These are phyloP conservation scores for Thelaira solivaga DNA, from an alignment of 2,888 invertebrate genomes.

Conservation along the genomic window DNA sequence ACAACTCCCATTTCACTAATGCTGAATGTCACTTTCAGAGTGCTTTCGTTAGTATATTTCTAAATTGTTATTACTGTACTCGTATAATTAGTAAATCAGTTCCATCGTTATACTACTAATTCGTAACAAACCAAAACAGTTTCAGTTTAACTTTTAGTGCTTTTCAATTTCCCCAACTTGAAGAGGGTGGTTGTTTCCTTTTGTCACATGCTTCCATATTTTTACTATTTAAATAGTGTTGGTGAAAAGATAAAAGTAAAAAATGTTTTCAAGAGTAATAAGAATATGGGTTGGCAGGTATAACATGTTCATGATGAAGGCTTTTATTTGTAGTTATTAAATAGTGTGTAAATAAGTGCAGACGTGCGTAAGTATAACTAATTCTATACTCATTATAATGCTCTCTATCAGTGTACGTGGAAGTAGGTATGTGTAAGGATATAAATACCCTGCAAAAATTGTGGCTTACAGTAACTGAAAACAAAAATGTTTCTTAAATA, in stretches of 20 bases:
- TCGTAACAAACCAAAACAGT: neutral
- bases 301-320: conserved; percentile 28
- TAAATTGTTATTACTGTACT: conserved; percentile 22
- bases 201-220: conserved; percentile 7
- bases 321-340: conserved; percentile 52
- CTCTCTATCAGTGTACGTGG: neutral
- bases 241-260: no score
- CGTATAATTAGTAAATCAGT: conserved; percentile 53
- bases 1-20: no score
- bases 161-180: conserved; percentile 29
- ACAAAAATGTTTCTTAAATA: no score
- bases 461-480: no score
- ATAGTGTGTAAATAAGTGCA: conserved; percentile 4
- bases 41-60: neutral
- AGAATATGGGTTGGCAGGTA: conserved; percentile 1
- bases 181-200: neutral
- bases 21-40: no score
- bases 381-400: neutral
- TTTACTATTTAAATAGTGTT: conserved; percentile 28
- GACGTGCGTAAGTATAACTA: neutral
- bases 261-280: neutral
- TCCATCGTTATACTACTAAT: neutral
- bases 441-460: no score
- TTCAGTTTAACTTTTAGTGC: conserved; percentile 30
- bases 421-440: neutral